Conservation (phyloP, 1,140 invertebrate species). For the Rhysida immarginata region DNA sequence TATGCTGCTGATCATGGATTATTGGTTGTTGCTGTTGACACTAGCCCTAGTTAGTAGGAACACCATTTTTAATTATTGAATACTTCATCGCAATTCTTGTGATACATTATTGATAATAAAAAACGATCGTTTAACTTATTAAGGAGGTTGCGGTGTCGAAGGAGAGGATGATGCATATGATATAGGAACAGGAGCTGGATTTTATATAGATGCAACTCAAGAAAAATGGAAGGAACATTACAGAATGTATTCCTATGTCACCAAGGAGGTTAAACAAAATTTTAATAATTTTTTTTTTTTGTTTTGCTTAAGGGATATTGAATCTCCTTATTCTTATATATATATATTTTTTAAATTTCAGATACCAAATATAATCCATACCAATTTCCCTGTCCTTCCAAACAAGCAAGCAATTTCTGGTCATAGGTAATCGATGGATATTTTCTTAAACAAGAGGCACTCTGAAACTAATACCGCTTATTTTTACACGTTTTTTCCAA, state of each 20-base stretch:
- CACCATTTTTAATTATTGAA: not conserved
- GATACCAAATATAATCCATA: constrained; percentile 57
- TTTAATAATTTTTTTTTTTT: not conserved
- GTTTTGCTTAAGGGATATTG: no score
- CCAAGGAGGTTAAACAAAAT: constrained; percentile 48
- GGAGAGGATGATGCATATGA: constrained; percentile 84
- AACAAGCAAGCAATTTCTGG: constrained; percentile 29
- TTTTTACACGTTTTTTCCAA: no score
- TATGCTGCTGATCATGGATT: constrained; percentile 65
- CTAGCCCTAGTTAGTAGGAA: constrained; percentile 58
- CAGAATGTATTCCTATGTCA: constrained; percentile 93
- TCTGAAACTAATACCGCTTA: no score
- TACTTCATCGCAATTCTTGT: not conserved
- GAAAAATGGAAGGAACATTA: constrained; percentile 90
- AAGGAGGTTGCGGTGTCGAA: constrained; percentile 65
- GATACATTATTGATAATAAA: not conserved
- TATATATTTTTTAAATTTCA: constrained; percentile 15
- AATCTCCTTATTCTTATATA: no score
- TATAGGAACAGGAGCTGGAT: constrained; percentile 89
- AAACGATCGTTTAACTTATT: not conserved
- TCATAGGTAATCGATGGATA: constrained; percentile 26
- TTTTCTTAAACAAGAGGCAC: no score
- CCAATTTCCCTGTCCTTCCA: constrained; percentile 45
- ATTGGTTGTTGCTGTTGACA: constrained; percentile 83
- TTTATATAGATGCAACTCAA: constrained; percentile 83